phyloP scores from a whole-genome alignment of 2,888 invertebrate species.

The Ischnus inquisitorius region DNA sequence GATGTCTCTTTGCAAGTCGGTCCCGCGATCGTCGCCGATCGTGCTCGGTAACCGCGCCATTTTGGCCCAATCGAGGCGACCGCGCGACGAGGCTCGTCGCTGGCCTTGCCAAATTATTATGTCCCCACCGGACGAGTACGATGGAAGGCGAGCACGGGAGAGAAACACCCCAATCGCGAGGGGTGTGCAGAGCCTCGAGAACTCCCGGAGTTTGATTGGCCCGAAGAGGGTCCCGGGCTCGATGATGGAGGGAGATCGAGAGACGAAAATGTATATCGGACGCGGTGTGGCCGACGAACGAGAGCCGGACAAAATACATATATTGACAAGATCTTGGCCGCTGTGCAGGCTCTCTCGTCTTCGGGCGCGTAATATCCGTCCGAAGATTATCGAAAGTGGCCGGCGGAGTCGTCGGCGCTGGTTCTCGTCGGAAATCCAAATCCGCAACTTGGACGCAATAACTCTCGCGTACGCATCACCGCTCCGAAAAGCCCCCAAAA shows the following conservation, averaged over 20 bases:
- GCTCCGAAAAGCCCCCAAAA: neutral
- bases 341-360: neutral
- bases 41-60: conserved; percentile 72
- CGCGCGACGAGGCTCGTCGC: conserved; percentile 31
- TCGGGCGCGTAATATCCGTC: conserved; percentile 13
- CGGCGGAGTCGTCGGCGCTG: neutral
- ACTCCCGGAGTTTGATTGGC: conserved; percentile 49
- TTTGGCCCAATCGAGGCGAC: conserved; percentile 65
- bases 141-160: conserved; percentile 48
- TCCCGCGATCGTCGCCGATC: neutral
- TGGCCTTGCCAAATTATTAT: conserved; percentile 72
- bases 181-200: conserved; percentile 63
- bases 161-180: conserved; percentile 63
- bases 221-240: neutral
- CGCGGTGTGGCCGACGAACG: conserved; percentile 44
- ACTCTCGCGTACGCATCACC: conserved; percentile 5
- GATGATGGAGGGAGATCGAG: conserved; percentile 40
- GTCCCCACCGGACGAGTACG: conserved; percentile 60
- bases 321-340: conserved; percentile 18
- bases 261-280: conserved; percentile 43
- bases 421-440: neutral
- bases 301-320: conserved; percentile 7
- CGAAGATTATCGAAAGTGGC: conserved; percentile 38
- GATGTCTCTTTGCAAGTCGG: neutral
- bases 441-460: conserved; percentile 9